Conservation (phyloP, 2,888 invertebrate species). For the Noctua janthe region DNA sequence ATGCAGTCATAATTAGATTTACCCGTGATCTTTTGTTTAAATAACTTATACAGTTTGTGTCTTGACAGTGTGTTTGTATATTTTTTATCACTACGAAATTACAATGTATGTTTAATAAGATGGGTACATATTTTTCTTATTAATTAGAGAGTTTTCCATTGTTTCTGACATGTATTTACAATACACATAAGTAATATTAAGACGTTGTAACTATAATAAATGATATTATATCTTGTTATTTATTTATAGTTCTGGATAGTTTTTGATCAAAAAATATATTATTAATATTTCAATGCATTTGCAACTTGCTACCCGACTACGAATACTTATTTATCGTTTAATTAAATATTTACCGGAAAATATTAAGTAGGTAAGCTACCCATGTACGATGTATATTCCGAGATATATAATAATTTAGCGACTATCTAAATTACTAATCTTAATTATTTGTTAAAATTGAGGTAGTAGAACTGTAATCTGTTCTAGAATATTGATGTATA, state of each 20-base stretch:
- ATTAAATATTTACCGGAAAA: constrained; percentile 2
- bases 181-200: constrained; percentile 42
- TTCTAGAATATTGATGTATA: constrained; percentile 57
- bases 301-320: constrained; percentile 31
- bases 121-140: constrained; percentile 24
- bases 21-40: constrained; percentile 22
- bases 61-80: constrained; percentile 26
- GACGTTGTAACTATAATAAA: constrained; percentile 52
- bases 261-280: constrained; percentile 37
- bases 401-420: constrained; percentile 21
- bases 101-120: constrained; percentile 18
- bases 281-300: constrained; percentile 40
- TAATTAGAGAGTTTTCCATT: constrained; percentile 21
- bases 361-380: not conserved
- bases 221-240: constrained; percentile 71
- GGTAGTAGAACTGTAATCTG: constrained; percentile 46
- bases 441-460: constrained; percentile 16
- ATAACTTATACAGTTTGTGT: constrained; percentile 31
- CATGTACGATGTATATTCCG: constrained; percentile 24
- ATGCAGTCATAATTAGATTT: constrained; percentile 46
- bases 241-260: constrained; percentile 61
- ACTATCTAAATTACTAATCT: constrained; percentile 16
- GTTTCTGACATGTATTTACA: constrained; percentile 42
- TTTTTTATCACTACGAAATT: constrained; percentile 38
- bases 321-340: constrained; percentile 18